Percentiles rank a stretch among this genome's conserved stretches.
phyloP scores from a whole-genome alignment of 2,888 invertebrate genomes.

The Ormia ochracea region DNA sequence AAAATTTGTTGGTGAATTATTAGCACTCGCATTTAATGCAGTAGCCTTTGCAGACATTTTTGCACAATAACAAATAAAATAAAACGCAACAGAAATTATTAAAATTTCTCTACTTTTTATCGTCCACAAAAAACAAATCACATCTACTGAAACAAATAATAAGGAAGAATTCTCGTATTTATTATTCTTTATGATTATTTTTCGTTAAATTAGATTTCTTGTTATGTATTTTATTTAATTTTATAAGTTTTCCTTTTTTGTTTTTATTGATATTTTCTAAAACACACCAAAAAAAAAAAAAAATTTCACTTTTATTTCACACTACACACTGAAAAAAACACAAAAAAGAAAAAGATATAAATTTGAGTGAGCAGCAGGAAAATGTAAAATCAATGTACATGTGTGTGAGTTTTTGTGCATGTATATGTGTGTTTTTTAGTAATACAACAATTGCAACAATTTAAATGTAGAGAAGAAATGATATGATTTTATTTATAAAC shows the following conservation, averaged over 20 bases:
- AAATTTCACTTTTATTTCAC: conserved; percentile 58
- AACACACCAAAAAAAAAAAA: conserved; percentile 34
- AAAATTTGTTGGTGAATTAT: conserved; percentile 53
- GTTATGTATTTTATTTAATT: conserved; percentile 12
- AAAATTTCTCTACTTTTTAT: background rate
- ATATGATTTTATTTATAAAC: conserved; percentile 56
- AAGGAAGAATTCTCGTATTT: conserved; percentile 16
- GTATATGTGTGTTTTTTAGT: conserved; percentile 12
- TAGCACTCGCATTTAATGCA: conserved; percentile 71
- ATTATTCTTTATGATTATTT: conserved; percentile 26
- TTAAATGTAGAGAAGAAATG: conserved; percentile 5
- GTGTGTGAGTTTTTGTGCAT: background rate
- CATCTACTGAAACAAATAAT: background rate
- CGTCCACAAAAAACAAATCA: background rate
- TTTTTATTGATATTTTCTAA: conserved; percentile 11
- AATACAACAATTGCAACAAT: conserved; percentile 18
- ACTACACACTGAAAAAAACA: conserved; percentile 27
- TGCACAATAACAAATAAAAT: conserved; percentile 24
- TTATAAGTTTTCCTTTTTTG: conserved; percentile 1
- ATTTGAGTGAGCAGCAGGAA: conserved; percentile 11
- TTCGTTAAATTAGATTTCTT: background rate
- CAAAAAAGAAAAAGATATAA: background rate
- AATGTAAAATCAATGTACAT: background rate
- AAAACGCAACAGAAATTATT: background rate
- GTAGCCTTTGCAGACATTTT: conserved; percentile 79